Base-by-base conservation (phyloP, 2,888 invertebrate species). In the Drosophila peninsularis region DNA sequence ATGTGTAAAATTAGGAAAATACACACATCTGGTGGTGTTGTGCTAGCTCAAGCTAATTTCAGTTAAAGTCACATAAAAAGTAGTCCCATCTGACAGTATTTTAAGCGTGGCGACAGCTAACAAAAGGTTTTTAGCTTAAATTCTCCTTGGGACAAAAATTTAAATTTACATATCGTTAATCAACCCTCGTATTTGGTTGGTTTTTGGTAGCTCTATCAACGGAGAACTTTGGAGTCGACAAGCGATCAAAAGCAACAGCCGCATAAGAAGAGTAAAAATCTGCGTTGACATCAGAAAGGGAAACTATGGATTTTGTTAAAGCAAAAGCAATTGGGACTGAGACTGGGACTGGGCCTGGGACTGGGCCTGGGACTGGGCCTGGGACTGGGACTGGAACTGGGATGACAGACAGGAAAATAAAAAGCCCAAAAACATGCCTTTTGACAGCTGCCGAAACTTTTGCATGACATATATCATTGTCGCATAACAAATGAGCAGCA, bases 381-480 rank as follows among this genome's bases (percentile, higher is more conserved):
- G 60, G 42, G 49, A 39, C 21, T 62, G 47, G 42, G 60, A 5
- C 21, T 62, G 49, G 45, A 56, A 53, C 50, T 50, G 67, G 55
- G 39, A 53, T 73, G 50, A 52, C 55, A 45, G 53, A 30, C 77
- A 73, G 73, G 58, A 71, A 78, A 84, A 75, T 57, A 82, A 78
- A 81, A 82, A 68, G 58, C 62, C 62, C 53, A 75, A 75, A 69
- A 82, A 79, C 83, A 88, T 82, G 79, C 77, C 74, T 77, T 87
- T 85, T 90, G 90, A 86, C 90, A 90, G 89, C 81, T 88, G 82
- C 87, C 85, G 84, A 88, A 85, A 89, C 82, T 86, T 88, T 85
- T 79, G 80, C 82, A 80, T 90, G 89, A 82, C 90, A 90, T 90
- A 90, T 82, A 90, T 90, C 90, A 89, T 78, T 88, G 91, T 90